Evolutionary conservation across 2,888 invertebrate species (phyloP), one percentile per base, ranked within the genome.

Genomic region (Gortyna flavago): DNA sequence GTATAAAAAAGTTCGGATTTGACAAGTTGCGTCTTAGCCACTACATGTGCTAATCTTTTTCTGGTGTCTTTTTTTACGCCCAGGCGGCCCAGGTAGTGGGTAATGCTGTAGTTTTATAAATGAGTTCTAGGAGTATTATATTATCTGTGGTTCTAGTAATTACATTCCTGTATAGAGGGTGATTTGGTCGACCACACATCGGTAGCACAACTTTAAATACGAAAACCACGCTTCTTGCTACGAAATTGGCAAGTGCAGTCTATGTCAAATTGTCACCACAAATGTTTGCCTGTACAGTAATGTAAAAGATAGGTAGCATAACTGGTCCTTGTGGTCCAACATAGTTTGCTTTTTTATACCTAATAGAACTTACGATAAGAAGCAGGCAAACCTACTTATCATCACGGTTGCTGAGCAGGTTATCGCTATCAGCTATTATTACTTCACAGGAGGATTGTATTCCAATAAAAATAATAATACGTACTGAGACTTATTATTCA

Each of bases 381-480:
- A 62, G 32, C 11, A 59, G 3, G 32, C 1, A 21, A 35, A 67
- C 35, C 5, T 48, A 13, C 35, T 71, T 85, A 83, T 80, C 73
- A 72, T n/a, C 48, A n/a, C 70, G 38, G 62, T 80, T 75, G 29
- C 38, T 66, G 41, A 64, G n/a, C 72, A 62, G 29, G 35, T 69
- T 73, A 85, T 83, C 73, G 54, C 64, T 76, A 65, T 62, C 35
- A 62, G 41, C 41, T 61, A 54, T 66, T 51, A 74, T 72, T 81
- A 74, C 68, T 85, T 80, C 64, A 74, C 35, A 61, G 54, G 29
- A 29, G 80, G 72, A 68, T 51, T 68, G 29, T 75, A 29, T 69
- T 68, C 16, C 16, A 84, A 75, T 75, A 65, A 79, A 66, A 75
- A 65, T 67, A 61, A n/a, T 51, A 64, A 54, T 64, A 48, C 1